phyloP scores from a whole-genome alignment of 2,888 invertebrate genomes.

The Drosophila buzzatii region DNA sequence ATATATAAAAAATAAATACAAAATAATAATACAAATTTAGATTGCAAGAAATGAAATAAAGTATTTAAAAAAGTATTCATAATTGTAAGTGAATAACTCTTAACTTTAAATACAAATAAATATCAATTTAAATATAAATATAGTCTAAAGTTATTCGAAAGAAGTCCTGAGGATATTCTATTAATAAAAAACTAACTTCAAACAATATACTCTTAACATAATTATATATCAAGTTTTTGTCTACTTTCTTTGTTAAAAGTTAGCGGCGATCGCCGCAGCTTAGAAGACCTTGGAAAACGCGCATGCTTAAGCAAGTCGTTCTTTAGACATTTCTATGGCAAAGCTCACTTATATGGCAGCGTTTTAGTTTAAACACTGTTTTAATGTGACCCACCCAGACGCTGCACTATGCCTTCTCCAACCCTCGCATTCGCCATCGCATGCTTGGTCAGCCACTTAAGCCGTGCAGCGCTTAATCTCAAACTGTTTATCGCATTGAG shows the following conservation, averaged over 20 bases:
- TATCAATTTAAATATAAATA: too few species aligned
- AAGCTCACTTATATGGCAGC: constrained; percentile 11
- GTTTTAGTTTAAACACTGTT: background rate
- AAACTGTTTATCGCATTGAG: constrained; percentile 66
- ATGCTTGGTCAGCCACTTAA: constrained; percentile 39
- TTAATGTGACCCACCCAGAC: background rate
- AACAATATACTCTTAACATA: background rate
- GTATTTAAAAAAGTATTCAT: too few species aligned
- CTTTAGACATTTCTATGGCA: background rate
- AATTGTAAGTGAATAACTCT: too few species aligned
- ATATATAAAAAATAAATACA: too few species aligned
- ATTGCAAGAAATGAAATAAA: too few species aligned
- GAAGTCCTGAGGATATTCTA: background rate
- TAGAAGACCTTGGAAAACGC: background rate
- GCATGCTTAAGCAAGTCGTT: background rate
- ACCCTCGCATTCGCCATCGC: constrained; percentile 14
- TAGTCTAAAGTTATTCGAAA: too few species aligned
- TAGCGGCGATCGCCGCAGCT: too few species aligned
- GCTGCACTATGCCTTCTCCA: background rate
- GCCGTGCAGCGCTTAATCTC: constrained; percentile 53
- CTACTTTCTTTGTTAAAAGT: too few species aligned
- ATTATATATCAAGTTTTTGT: too few species aligned
- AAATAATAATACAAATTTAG: too few species aligned
- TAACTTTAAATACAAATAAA: too few species aligned
- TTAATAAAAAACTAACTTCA: background rate